Evolutionary conservation across 2,888 invertebrate species (phyloP), one percentile per base, ranked within the genome.

Genomic region (Gibbula magus): DNA sequence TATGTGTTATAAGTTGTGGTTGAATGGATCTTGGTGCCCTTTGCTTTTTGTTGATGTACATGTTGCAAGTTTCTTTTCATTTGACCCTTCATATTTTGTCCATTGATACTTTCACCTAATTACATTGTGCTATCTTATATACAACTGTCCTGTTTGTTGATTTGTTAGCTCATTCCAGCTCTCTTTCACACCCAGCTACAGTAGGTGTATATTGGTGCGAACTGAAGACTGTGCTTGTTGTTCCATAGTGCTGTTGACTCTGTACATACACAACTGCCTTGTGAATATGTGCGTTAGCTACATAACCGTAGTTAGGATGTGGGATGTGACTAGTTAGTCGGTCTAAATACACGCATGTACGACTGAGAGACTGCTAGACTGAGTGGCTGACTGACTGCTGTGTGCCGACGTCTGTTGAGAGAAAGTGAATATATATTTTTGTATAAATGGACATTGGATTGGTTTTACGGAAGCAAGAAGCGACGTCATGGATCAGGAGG

Each of bases 351-450:
- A 61, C 29, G 61, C 13, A 25, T 0, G 29, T 25, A 32, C 45
- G 45, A 45, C 10, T 45, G 45, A 45, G 45, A 45, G 45, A 45
- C 45, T 45, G 45, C 45, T 45, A 45, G 45, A 45, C 45, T 45
- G 45, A 45, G 10, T 45, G 61, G 25, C 61, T 61, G 61, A 61
- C 61, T 61, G 61, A 61, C 25, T 61, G 61, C 61, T 22, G 22
- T 61, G 29, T 61, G 29, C 61, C 29, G n/a, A 61, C 25, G 16
- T 25, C 25, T 29, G 29, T 61, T 25, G 29, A 61, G 61, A 25
- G 61, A 61, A 32, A 61, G 61, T 61, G 61, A 25, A 61, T 29
- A 61, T 61, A 61, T 61, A 61, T 61, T 61, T 61, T 61, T 61
- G 61, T 61, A 61, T 61, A 61, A 61, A 61, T 61, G 61, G 29